Conservation (phyloP, 2,113 vertebrate genomes). For the Coturnix japonica region DNA sequence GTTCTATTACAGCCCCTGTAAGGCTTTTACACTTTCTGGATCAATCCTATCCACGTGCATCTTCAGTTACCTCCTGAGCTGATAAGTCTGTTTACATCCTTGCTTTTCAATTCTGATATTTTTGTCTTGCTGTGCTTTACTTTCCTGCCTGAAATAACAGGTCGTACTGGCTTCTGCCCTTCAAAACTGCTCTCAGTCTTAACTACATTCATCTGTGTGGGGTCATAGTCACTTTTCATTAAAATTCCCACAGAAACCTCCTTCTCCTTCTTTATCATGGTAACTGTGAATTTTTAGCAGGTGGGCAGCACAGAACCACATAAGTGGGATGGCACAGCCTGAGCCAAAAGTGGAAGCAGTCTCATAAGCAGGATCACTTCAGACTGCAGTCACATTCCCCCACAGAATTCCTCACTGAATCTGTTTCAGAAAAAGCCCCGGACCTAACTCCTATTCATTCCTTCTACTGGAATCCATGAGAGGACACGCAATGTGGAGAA, state of each 20-base stretch:
- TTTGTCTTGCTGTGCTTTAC: constrained; percentile 26
- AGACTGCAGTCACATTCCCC: neutral
- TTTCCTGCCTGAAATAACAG: constrained; percentile 53
- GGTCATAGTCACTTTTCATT: constrained; percentile 11
- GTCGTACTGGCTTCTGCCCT: neutral
- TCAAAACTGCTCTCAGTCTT: constrained; percentile 20
- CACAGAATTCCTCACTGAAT: constrained; percentile 4
- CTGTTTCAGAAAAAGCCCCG: neutral
- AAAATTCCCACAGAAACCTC: constrained; percentile 21
- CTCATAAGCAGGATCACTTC: constrained; percentile 6
- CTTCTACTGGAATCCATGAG: neutral
- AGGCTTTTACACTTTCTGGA: constrained; percentile 26
- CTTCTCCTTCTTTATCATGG: neutral
- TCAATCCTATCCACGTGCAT: neutral
- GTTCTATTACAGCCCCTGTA: neutral
- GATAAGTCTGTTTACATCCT: constrained; percentile 26
- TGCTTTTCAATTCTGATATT: constrained; percentile 5
- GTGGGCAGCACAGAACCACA: constrained; percentile 14
- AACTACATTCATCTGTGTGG: constrained; percentile 27
- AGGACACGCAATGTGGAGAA: neutral
- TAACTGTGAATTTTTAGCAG: constrained; percentile 50
- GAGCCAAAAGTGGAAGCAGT: constrained; percentile 46
- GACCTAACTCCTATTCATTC: neutral
- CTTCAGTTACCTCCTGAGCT: constrained; percentile 25
- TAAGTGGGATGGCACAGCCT: constrained; percentile 27